Base-by-base conservation (phyloP, 1,140 invertebrate species). In the Acromyrmex heyeri region DNA sequence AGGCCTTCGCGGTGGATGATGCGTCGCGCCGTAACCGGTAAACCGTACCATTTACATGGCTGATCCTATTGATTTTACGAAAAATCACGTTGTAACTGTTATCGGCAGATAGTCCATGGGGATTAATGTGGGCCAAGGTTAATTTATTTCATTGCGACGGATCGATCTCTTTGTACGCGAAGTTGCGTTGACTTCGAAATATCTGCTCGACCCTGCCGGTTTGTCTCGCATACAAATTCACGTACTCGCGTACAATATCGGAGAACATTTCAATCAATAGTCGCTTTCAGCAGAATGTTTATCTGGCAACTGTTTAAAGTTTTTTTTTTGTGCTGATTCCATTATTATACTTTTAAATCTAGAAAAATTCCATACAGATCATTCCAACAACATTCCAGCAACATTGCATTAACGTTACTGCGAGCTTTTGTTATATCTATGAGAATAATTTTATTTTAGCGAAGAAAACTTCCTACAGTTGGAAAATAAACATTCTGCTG, bases 41-140 rank as follows among this genome's bases (percentile, higher is more conserved):
- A 90, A 89, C 69, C 57, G 57, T 87, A 81, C 69, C 75, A 90
- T 90, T 90, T 90, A 90, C 82, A 78, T 82, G 73, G 44, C 65
- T 57, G 78, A 90, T 55, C 27, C 61, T 85, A 85, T 87, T 85
- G 75, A 90, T 90, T 90, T 90, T 85, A 81, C 75, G 76, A 90
- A 90, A 76, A 86, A 90, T 87, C 85, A 65, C 44, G 44, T 27
- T 76, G 53, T 21, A 69, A 61, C n/a, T 81, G 21, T 78, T 90
- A 83, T 72, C 70, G 38, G 61, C 34, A 27, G 30, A 44, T n/a
- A 73, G 79, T 86, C 85, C 77, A 85, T 61, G 67, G 53, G 48
- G 55, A 27, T 85, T 30, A 73, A 91, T 88, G 67, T 79, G 55
- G 85, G 85, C 77, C 88, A 90, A 90, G 89, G 75, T 72, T 86